A percentile compares a stretch with the other conserved stretches of the same genome.
Conservation (phyloP, 35 echinoderm and acorn worm genomes). For the Eucidaris tribuloides region DNA sequence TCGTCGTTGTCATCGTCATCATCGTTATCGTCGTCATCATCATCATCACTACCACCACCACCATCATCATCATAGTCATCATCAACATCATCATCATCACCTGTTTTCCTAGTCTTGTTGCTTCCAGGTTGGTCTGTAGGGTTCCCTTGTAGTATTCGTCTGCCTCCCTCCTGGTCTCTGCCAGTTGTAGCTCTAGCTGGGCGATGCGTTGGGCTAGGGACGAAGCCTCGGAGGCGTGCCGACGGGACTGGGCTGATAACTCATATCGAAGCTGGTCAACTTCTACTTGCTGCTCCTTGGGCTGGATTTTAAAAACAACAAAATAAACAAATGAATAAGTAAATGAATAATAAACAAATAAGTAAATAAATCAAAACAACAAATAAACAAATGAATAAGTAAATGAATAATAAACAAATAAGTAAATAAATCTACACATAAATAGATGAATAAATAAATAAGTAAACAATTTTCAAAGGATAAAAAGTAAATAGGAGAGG, state of each 20-base stretch:
- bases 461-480: too few species aligned
- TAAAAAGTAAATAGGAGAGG: too few species aligned
- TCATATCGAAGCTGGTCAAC: constrained; percentile 69
- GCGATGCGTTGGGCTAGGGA: constrained; percentile 34
- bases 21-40: too few species aligned
- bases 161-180: constrained; percentile 62
- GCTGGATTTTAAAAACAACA: constrained; percentile 22
- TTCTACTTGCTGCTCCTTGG: constrained; percentile 45
- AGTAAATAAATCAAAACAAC: too few species aligned
- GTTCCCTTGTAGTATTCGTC: constrained; percentile 81
- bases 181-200: constrained; percentile 62
- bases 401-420: too few species aligned
- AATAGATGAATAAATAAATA: too few species aligned
- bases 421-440: too few species aligned
- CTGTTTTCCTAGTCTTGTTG: constrained; percentile 67
- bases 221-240: constrained; percentile 47
- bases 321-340: too few species aligned
- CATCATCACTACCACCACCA: neutral
- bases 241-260: constrained; percentile 33
- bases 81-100: constrained; percentile 23
- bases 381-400: too few species aligned
- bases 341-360: too few species aligned
- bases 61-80: neutral
- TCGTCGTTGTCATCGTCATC: too few species aligned
- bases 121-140: constrained; percentile 72